These are phyloP conservation scores for Troglohyphantes excavatus DNA, from an alignment of 2,888 invertebrate genomes.

Conservation along the genomic window DNA sequence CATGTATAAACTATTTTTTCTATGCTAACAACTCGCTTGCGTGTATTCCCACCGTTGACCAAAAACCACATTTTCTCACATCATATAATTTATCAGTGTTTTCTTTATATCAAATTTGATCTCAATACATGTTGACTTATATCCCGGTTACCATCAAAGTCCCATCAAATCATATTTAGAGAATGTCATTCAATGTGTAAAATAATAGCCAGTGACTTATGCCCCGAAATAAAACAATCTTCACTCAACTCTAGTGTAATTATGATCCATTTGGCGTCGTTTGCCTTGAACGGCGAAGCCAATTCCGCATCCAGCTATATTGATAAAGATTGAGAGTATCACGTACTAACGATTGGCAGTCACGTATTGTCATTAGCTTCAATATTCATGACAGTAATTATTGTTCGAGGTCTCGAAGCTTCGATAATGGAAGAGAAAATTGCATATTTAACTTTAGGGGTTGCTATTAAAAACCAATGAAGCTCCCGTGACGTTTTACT, in stretches of 20 bases:
- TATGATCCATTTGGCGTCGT: background rate
- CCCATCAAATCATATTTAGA: background rate
- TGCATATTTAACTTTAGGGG: background rate
- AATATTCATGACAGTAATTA: slow-evolving; percentile 37
- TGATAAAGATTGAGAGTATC: slow-evolving; percentile 11
- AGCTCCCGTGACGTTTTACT: background rate
- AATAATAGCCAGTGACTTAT: background rate
- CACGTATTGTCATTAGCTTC: slow-evolving; percentile 28
- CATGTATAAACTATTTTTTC: no score
- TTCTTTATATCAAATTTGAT: background rate
- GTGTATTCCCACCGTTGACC: no score
- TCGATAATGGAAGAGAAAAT: background rate
- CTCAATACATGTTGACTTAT: background rate
- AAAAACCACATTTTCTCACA: no score
- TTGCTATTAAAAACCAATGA: background rate
- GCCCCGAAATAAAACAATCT: background rate
- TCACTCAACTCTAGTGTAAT: background rate
- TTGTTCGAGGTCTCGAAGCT: background rate
- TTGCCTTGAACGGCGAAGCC: background rate
- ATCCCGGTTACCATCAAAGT: background rate
- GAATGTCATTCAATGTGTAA: background rate
- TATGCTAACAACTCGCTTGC: no score
- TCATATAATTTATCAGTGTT: background rate
- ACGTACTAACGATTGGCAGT: slow-evolving; percentile 30
- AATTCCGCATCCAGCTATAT: slow-evolving; percentile 5